Conservation (phyloP, 1,140 invertebrate genomes). For the Drosophila parvula region DNA sequence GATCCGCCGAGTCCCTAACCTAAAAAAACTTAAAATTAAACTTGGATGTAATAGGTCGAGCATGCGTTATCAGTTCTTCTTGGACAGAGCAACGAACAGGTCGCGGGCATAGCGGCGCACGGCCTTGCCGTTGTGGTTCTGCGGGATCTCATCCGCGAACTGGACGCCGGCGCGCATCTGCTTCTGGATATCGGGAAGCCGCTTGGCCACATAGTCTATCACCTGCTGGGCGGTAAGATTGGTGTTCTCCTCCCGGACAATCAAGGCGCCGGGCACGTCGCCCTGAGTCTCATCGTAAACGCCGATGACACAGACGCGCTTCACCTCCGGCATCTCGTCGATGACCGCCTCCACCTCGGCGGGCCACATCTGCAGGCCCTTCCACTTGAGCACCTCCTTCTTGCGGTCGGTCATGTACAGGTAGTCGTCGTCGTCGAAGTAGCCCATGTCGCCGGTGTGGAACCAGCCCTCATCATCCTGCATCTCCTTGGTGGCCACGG, state of each 20-base stretch:
- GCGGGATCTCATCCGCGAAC: conserved; percentile 86
- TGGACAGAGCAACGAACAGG: conserved; percentile 56
- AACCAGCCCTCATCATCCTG: conserved; percentile 88
- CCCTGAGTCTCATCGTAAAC: conserved; percentile 49
- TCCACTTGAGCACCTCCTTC: conserved; percentile 92
- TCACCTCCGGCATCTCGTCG: conserved; percentile 47
- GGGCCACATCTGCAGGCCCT: conserved; percentile 77
- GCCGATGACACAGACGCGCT: conserved; percentile 67
- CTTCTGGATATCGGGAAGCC: conserved; percentile 83
- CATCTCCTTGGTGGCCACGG: conserved; percentile 85
- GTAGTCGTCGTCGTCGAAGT: conserved; percentile 87
- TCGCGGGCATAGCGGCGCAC: conserved; percentile 85
- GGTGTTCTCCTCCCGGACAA: conserved; percentile 38
- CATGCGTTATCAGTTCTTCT: conserved; percentile 20
- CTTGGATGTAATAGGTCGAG: neutral
- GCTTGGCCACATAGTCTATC: conserved; percentile 54
- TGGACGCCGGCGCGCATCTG: conserved; percentile 86
- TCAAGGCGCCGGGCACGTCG: conserved; percentile 60
- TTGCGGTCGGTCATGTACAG: conserved; percentile 89
- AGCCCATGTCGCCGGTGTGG: conserved; percentile 89
- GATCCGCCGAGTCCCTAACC: conserved; percentile 12
- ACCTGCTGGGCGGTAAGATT: conserved; percentile 54
- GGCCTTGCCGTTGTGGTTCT: conserved; percentile 88
- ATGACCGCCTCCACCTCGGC: conserved; percentile 67
- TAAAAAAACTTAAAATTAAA: conserved; percentile 13